A percentile compares a stretch with the other conserved stretches of the same genome.
Evolutionary conservation across 2,797 vertebrate species (phyloP).

Genomic region (Mormyrus hasselquistii): DNA sequence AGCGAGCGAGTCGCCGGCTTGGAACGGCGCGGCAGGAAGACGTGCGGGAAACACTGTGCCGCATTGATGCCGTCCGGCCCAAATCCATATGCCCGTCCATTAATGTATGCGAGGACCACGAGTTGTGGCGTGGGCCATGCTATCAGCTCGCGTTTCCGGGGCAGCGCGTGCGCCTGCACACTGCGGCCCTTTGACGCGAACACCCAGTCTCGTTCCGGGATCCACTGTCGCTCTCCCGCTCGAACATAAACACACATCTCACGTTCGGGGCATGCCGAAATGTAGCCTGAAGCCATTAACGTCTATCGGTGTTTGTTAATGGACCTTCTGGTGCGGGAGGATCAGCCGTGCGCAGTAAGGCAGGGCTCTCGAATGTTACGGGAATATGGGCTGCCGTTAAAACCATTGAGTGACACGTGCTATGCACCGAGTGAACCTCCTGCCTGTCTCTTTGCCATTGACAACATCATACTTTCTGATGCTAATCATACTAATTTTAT

Average conservation of each 20-base stretch:
- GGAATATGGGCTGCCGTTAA: not conserved
- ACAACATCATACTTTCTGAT: not conserved
- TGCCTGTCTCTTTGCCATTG: not conserved
- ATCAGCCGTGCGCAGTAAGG: not conserved
- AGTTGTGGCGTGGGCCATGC: constrained; percentile 24
- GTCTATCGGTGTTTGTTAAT: not conserved
- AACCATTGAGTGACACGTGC: not conserved
- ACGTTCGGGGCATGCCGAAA: constrained; percentile 31
- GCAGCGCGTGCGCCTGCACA: constrained; percentile 21
- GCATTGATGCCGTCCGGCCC: constrained; percentile 31
- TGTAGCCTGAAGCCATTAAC: not conserved
- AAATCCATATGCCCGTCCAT: constrained; percentile 15
- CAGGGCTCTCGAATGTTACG: not conserved
- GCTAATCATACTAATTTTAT: not conserved
- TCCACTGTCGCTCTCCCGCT: constrained; percentile 33
- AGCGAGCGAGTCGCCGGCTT: constrained; percentile 25
- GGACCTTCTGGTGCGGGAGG: not conserved
- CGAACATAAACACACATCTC: constrained; percentile 40
- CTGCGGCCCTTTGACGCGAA: constrained; percentile 35
- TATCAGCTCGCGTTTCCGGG: constrained; percentile 26
- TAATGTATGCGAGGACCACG: constrained; percentile 37
- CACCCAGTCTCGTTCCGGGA: constrained; percentile 27
- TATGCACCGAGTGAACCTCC: not conserved
- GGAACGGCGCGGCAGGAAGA: constrained; percentile 24
- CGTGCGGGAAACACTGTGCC: constrained; percentile 29